Base-by-base conservation (phyloP, 2,888 invertebrate species). In the Sturmia bella region DNA sequence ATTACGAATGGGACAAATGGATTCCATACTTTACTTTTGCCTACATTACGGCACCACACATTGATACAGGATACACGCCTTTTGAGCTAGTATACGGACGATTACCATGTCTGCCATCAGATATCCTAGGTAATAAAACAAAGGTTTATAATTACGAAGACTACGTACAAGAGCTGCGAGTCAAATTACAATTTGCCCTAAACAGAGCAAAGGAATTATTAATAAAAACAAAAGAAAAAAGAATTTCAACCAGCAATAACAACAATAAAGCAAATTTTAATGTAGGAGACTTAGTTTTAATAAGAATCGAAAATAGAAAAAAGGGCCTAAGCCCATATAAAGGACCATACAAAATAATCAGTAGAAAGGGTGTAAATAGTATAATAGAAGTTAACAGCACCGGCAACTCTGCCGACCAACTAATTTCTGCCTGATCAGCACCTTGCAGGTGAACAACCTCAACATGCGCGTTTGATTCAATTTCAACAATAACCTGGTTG, bases 261-360 rank as follows among this genome's bases (percentile, higher is more conserved):
- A 57, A 17, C 17, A 57, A 57, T 39, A 57, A 57, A n/a, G 2
- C 39, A 39, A 57, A 57, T 57, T 13, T 57, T 17, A 19, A 57
- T 1, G 17, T 56, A 56, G 27, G 15, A 56, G 56, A 56, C 13
- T 12, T 27, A 39, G 37, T 57, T 17, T 39, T 57, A 39, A 13
- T 57, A 0, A 39, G 12, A 12, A 19, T 57, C 37, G 57, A 57
- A 57, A 57, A 56, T 56, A 56, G n/a, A 56, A 56, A 56, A 32
- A 56, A 56, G 32, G n/a, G 32, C 56, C 27, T 32, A 56, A 56
- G 56, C 12, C 56, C n/a, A 32, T 56, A 56, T 19, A 27, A 56
- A 32, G 27, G 56, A 3, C 56, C 56, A 56, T 56, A 56, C 15
- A 56, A 3, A 37, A 56, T 56, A 12, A 2, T 56, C 4, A 56